phyloP scores from a whole-genome alignment of 2,888 invertebrate genomes.

The Tuta absoluta region DNA sequence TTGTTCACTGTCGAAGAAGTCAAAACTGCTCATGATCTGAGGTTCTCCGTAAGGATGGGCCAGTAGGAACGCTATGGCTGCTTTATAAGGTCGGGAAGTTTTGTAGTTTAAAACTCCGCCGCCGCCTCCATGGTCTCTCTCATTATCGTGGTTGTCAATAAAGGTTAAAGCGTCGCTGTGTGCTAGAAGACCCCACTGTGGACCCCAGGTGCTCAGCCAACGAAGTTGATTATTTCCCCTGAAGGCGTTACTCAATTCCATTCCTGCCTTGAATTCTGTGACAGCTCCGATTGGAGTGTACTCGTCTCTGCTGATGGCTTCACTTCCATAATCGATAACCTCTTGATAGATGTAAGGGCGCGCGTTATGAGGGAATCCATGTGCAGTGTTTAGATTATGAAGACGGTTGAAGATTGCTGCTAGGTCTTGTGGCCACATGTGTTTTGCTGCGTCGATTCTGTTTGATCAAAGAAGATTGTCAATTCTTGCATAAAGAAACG shows the following conservation, averaged over 20 bases:
- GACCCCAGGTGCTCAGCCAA: slow-evolving; percentile 83
- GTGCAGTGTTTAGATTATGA: slow-evolving; percentile 81
- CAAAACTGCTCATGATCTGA: slow-evolving; percentile 92
- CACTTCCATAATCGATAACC: slow-evolving; percentile 86
- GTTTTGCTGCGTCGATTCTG: slow-evolving; percentile 89
- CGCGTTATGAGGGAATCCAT: slow-evolving; percentile 83
- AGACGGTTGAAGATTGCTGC: slow-evolving; percentile 82
- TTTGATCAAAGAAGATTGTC: background rate
- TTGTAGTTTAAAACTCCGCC: slow-evolving; percentile 84
- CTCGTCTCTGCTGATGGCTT: slow-evolving; percentile 74
- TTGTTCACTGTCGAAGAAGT: slow-evolving; percentile 82
- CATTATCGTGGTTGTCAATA: slow-evolving; percentile 92
- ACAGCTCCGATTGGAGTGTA: slow-evolving; percentile 83
- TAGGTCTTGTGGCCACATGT: slow-evolving; percentile 90
- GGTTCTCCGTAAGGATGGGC: slow-evolving; percentile 91
- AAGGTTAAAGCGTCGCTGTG: slow-evolving; percentile 83
- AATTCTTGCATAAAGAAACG: background rate
- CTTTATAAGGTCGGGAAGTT: slow-evolving; percentile 83
- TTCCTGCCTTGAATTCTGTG: slow-evolving; percentile 82
- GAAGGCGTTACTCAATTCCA: slow-evolving; percentile 68
- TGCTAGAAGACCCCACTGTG: slow-evolving; percentile 83
- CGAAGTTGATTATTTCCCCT: slow-evolving; percentile 79
- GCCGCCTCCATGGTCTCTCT: slow-evolving; percentile 83
- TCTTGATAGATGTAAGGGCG: slow-evolving; percentile 88
- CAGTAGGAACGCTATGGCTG: slow-evolving; percentile 91